Percentiles rank a stretch among this genome's conserved stretches.
Conservation (phyloP, 2,888 invertebrate species). For the Ophioninae sp. region DNA sequence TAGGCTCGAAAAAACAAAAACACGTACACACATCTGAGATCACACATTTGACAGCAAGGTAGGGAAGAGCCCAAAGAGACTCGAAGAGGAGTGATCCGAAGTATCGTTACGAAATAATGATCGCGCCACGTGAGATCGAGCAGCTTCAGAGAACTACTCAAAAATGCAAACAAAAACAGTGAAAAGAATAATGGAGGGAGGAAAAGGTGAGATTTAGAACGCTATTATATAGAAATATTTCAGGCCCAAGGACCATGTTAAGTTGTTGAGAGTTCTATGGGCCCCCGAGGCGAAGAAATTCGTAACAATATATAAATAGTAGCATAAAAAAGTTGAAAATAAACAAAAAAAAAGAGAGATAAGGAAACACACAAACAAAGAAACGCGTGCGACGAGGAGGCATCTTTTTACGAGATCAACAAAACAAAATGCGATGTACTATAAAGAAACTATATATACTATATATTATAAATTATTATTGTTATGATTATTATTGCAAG, state of each 20-base stretch:
- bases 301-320: conserved; percentile 65
- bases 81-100: neutral
- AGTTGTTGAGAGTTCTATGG: conserved; percentile 80
- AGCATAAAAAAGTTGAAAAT: conserved; percentile 58
- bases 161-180: neutral
- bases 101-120: conserved; percentile 5
- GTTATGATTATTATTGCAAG: conserved; percentile 63
- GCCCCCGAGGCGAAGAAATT: conserved; percentile 67
- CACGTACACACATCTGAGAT: neutral
- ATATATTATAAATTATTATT: conserved; percentile 65
- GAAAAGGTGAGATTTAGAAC: conserved; percentile 35
- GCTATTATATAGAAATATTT: conserved; percentile 60
- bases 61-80: conserved; percentile 65
- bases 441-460: conserved; percentile 76
- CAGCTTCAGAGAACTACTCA: neutral
- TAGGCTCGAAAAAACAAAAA: conserved; percentile 39
- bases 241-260: conserved; percentile 77
- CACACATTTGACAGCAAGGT: conserved; percentile 14
- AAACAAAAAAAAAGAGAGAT: conserved; percentile 36
- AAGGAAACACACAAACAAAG: conserved; percentile 23
- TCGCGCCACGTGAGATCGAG: conserved; percentile 16
- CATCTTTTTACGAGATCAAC: conserved; percentile 75
- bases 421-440: conserved; percentile 73
- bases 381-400: conserved; percentile 56
- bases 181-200: conserved; percentile 42